phyloP scores from a whole-genome alignment of 2,113 vertebrate genomes.

The Parotia lawesii region DNA sequence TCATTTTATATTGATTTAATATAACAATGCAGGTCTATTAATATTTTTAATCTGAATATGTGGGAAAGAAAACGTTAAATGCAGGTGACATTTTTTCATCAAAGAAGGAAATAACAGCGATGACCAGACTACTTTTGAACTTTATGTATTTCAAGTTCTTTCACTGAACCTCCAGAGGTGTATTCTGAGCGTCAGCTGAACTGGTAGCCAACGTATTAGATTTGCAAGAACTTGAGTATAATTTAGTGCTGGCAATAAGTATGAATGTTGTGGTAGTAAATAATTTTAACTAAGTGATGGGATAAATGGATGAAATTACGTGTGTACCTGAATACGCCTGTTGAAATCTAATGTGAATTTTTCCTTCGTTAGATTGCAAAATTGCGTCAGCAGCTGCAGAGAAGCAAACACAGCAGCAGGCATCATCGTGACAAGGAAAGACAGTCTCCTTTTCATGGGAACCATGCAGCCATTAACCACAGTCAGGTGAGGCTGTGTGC shows the following conservation, averaged over 20 bases:
- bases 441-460: constrained; percentile 97
- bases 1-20: not conserved
- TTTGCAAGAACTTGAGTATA: not conserved
- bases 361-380: constrained; percentile 86
- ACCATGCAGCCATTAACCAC: constrained; percentile 92
- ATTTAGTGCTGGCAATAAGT: not conserved
- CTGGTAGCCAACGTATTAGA: not conserved
- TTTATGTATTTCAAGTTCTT: not conserved
- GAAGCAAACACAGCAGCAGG: constrained; percentile 97
- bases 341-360: not conserved
- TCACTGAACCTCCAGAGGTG: not conserved
- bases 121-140: not conserved
- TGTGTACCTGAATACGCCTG: not conserved
- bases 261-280: not conserved
- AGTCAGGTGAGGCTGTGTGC: constrained; percentile 81
- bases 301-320: not conserved
- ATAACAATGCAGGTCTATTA: not conserved
- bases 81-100: not conserved
- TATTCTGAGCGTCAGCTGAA: not conserved
- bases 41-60: not conserved
- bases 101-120: not conserved
- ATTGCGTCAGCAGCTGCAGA: constrained; percentile 94
- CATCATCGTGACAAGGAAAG: constrained; percentile 97
- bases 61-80: not conserved
- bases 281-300: not conserved